Evolutionary conservation across 2,797 vertebrate genomes (phyloP).

Genomic region (Schizothorax lantsangensis): DNA sequence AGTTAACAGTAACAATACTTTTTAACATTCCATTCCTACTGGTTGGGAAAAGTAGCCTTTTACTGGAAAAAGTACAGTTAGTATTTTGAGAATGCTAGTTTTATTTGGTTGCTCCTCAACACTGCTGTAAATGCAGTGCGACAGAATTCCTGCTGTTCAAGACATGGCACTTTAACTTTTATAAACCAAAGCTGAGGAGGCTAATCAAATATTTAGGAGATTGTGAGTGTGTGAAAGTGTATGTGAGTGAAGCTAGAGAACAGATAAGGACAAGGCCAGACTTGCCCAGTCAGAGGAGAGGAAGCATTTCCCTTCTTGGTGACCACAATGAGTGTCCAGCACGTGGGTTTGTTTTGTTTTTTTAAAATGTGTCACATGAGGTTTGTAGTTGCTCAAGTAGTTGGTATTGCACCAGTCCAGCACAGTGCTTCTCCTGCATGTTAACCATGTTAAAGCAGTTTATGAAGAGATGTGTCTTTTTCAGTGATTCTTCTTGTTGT

Average conservation of each 20-base stretch:
- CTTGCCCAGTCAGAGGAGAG: background rate
- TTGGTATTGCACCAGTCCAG: background rate
- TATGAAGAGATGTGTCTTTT: background rate
- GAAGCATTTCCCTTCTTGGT: background rate
- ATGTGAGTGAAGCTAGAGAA: background rate
- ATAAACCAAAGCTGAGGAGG: background rate
- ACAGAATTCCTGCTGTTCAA: background rate
- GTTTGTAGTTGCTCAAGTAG: background rate
- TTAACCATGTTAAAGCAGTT: background rate
- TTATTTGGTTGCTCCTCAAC: background rate
- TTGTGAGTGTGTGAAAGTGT: background rate
- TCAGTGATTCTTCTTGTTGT: background rate
- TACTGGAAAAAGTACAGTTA: background rate
- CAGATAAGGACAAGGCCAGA: background rate
- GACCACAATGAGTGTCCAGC: background rate
- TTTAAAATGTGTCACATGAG: slow-evolving; percentile 26
- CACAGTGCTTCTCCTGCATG: background rate
- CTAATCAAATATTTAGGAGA: slow-evolving; percentile 31
- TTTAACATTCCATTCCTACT: background rate
- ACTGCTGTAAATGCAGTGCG: background rate
- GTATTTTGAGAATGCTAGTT: background rate
- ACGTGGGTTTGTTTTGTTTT: slow-evolving; percentile 26
- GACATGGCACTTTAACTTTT: slow-evolving; percentile 1
- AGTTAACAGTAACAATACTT: background rate
- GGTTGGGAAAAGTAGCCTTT: background rate